These are phyloP conservation scores for Drosophila bipectinata DNA, from an alignment of 1,140 invertebrate species.

Conservation along the genomic window DNA sequence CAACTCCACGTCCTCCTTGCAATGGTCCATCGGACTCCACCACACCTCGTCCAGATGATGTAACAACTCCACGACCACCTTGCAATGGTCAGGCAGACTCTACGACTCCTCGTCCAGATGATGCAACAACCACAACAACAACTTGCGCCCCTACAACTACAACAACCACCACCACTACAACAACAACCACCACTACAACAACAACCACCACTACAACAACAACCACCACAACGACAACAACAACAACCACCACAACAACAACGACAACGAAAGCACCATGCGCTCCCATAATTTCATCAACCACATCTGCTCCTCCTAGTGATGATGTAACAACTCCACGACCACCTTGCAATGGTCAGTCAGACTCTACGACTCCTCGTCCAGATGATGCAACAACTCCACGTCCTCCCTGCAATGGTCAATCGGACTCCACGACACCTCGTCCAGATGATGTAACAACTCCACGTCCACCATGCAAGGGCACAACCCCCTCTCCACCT, in stretches of 20 bases:
- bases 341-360: not conserved
- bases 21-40: too few species aligned
- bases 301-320: not conserved
- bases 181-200: slow-evolving; percentile 3
- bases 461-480: slow-evolving; percentile 3
- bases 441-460: too few species aligned
- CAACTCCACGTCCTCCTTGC: not conserved
- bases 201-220: slow-evolving; percentile 16
- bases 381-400: not conserved
- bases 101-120: too few species aligned
- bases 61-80: not conserved
- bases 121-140: not conserved
- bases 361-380: too few species aligned
- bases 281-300: not conserved
- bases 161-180: slow-evolving; percentile 6
- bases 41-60: not conserved
- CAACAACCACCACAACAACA: not conserved
- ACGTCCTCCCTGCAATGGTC: slow-evolving; percentile 1
- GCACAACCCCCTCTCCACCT: not conserved
- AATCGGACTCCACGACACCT: not conserved
- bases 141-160: not conserved
- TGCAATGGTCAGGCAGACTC: not conserved
- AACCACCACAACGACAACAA: not conserved
- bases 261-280: slow-evolving; percentile 1
- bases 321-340: not conserved